phyloP scores from a whole-genome alignment of 2,797 vertebrate species.

The Hybognathus amarus region DNA sequence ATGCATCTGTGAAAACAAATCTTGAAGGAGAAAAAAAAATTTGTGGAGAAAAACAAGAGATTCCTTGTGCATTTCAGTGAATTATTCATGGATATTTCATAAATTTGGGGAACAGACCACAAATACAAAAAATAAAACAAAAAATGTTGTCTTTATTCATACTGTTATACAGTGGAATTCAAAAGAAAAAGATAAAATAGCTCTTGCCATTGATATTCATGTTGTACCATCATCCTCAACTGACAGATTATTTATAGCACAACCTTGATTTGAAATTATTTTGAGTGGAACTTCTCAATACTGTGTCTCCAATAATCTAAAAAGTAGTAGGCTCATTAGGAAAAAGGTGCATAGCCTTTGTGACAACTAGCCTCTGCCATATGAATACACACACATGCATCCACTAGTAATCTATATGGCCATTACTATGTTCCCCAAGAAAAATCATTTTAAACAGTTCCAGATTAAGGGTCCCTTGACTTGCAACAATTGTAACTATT shows the following conservation, averaged over 20 bases:
- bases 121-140: not conserved
- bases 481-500: not conserved
- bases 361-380: not conserved
- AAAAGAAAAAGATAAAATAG: too few species aligned
- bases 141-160: not conserved
- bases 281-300: too few species aligned
- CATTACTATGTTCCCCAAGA: not conserved
- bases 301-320: too few species aligned
- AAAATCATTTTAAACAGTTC: not conserved
- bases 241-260: too few species aligned
- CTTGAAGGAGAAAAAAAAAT: not conserved
- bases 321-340: too few species aligned
- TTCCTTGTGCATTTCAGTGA: not conserved
- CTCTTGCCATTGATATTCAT: too few species aligned
- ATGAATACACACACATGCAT: not conserved
- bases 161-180: not conserved
- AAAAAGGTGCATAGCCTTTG: too few species aligned
- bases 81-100: not conserved
- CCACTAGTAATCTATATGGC: not conserved
- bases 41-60: not conserved
- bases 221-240: too few species aligned
- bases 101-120: not conserved
- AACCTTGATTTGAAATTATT: too few species aligned
- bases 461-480: not conserved
- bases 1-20: not conserved